Evolutionary conservation across 2,888 invertebrate species (phyloP).

Genomic region (Torymus tubicola): DNA sequence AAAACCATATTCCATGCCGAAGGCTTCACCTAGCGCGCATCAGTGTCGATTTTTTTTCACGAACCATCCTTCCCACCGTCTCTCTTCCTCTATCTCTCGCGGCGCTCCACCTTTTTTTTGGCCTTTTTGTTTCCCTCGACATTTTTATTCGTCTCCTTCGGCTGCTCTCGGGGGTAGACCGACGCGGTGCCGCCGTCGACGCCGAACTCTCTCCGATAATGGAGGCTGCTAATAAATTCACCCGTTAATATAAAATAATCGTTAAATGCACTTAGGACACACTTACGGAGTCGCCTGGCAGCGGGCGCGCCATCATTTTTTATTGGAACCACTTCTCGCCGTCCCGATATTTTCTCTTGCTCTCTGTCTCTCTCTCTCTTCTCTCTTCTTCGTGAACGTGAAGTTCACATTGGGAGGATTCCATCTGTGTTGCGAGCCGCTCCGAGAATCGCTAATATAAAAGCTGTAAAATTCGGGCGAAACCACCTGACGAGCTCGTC

Average conservation of each 20-base stretch:
- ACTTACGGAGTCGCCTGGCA: conserved; percentile 69
- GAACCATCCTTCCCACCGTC: conserved; percentile 12
- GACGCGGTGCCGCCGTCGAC: background rate
- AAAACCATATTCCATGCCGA: no score
- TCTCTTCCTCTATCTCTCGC: conserved; percentile 40
- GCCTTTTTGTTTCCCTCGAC: conserved; percentile 49
- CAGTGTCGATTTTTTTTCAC: conserved; percentile 11
- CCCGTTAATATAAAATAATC: conserved; percentile 74
- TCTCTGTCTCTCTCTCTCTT: background rate
- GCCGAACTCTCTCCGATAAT: conserved; percentile 69
- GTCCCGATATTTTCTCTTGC: conserved; percentile 56
- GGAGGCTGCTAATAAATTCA: conserved; percentile 73
- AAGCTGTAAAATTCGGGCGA: conserved; percentile 43
- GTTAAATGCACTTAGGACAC: conserved; percentile 74
- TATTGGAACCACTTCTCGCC: conserved; percentile 66
- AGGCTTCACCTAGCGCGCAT: no score
- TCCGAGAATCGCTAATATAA: conserved; percentile 50
- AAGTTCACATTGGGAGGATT: conserved; percentile 20
- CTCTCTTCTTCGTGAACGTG: conserved; percentile 2
- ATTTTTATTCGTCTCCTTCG: conserved; percentile 54
- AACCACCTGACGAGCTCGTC: conserved; percentile 51
- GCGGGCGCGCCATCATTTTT: conserved; percentile 67
- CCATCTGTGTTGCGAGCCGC: conserved; percentile 14
- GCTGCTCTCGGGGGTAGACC: conserved; percentile 30
- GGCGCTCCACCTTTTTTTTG: conserved; percentile 36